These are phyloP conservation scores for Hiodon tergisus DNA, from an alignment of 2,113 vertebrate genomes.

Conservation along the genomic window DNA sequence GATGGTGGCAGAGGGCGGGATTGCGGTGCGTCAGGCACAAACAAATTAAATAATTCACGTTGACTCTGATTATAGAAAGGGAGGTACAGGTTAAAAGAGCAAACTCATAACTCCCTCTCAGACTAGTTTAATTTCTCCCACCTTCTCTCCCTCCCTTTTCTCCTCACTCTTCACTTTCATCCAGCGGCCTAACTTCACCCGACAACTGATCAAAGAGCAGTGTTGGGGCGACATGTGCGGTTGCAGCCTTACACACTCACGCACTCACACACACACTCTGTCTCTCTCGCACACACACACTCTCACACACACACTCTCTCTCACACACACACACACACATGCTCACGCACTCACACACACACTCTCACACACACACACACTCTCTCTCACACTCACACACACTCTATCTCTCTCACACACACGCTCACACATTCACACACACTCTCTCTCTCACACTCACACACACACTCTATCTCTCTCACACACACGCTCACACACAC, in stretches of 20 bases:
- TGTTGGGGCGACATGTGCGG: constrained; percentile 55
- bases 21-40: constrained; percentile 10
- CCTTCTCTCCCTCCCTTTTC: constrained; percentile 32
- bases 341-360: constrained; percentile 2
- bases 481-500: background rate
- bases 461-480: no score
- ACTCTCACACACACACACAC: background rate
- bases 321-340: background rate
- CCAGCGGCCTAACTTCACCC: constrained; percentile 61
- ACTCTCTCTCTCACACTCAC: constrained; percentile 11
- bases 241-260: constrained; percentile 56
- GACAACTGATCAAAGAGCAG: constrained; percentile 66
- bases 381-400: constrained; percentile 4
- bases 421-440: background rate
- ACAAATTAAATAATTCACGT: constrained; percentile 44
- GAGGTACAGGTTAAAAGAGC: constrained; percentile 29
- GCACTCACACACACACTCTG: constrained; percentile 1
- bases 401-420: no score
- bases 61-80: constrained; percentile 53
- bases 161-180: constrained; percentile 52
- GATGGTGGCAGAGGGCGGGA: background rate
- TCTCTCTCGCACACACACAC: background rate
- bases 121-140: constrained; percentile 37
- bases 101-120: constrained; percentile 37
- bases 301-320: background rate